These are phyloP conservation scores for Philhelius pedissequus DNA, from an alignment of 2,888 invertebrate genomes.

Conservation along the genomic window DNA sequence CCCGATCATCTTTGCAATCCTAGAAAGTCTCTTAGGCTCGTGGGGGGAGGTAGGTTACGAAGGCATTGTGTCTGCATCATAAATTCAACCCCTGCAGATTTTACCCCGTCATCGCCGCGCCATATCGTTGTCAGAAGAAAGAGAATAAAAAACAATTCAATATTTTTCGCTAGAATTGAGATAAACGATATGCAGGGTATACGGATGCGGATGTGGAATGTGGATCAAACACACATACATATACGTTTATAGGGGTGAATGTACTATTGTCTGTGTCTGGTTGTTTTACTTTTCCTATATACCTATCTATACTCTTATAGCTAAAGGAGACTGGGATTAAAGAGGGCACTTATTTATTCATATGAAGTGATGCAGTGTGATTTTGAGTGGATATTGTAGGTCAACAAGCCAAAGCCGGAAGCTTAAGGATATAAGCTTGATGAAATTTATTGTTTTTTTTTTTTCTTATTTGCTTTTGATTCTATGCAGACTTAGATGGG, in stretches of 20 bases:
- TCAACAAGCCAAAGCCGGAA: constrained; percentile 16
- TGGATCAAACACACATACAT: background rate
- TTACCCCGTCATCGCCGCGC: background rate
- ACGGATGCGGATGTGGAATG: background rate
- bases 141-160: constrained; percentile 3
- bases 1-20: constrained; percentile 5
- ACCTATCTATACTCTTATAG: background rate
- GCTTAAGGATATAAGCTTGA: background rate
- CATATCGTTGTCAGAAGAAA: background rate
- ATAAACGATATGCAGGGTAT: constrained; percentile 24
- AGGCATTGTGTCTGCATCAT: constrained; percentile 21
- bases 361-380: constrained; percentile 24
- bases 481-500: background rate
- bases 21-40: background rate
- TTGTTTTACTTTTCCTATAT: background rate
- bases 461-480: background rate
- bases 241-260: constrained; percentile 19
- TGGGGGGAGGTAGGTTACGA: background rate
- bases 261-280: constrained; percentile 8
- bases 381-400: constrained; percentile 34
- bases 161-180: constrained; percentile 23
- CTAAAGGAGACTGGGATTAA: background rate
- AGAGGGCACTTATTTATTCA: constrained; percentile 38
- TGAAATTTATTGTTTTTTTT: constrained; percentile 6
- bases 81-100: background rate